Conservation (phyloP, 2,888 invertebrate species). For the Coelinius sp. region DNA sequence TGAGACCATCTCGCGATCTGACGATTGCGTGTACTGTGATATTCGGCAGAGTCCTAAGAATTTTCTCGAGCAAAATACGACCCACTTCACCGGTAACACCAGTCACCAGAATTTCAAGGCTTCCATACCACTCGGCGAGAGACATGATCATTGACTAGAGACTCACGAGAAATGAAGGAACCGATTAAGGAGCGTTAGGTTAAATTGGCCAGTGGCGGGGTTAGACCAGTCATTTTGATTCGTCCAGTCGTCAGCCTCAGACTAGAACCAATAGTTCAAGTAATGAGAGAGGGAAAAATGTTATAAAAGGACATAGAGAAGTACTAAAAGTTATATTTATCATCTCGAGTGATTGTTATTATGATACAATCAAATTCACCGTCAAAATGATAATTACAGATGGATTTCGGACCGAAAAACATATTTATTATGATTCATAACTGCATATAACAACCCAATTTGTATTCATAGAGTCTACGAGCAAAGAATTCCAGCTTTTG, state of each 20-base stretch:
- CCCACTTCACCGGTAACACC: slow-evolving; percentile 63
- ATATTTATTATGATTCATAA: no score
- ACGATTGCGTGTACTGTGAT: slow-evolving; percentile 55
- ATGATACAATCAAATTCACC: no score
- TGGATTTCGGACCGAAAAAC: no score
- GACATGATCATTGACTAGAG: slow-evolving; percentile 57
- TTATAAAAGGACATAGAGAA: background rate
- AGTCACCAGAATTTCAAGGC: slow-evolving; percentile 60
- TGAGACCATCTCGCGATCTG: slow-evolving; percentile 49
- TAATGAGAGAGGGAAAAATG: background rate
- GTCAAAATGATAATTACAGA: no score
- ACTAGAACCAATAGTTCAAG: background rate
- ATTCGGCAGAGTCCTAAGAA: slow-evolving; percentile 56
- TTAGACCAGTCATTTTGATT: background rate
- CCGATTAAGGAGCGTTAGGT: background rate
- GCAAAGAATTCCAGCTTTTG: no score
- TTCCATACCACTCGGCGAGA: slow-evolving; percentile 61
- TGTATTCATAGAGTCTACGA: no score
- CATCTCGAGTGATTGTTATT: no score
- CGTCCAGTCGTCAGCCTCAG: slow-evolving; percentile 5
- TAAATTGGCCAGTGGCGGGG: slow-evolving; percentile 15
- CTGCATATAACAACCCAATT: no score
- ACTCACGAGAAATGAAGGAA: background rate
- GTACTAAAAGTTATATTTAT: no score
- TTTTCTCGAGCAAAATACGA: slow-evolving; percentile 58